phyloP scores from a whole-genome alignment of 2,113 vertebrate species.

The Pseudorasbora parva region DNA sequence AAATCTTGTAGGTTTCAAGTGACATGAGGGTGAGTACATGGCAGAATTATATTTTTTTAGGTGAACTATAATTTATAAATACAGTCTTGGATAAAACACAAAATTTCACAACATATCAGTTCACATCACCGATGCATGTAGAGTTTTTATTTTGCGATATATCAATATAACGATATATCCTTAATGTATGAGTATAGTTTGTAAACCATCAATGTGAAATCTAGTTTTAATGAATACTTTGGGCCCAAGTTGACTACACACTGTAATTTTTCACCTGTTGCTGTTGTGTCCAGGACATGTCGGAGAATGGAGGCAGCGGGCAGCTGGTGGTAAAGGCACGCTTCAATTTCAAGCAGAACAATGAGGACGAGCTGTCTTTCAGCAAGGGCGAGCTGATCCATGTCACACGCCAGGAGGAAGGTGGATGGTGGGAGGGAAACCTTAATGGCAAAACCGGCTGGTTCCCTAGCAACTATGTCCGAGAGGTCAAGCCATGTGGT shows the following conservation, averaged over 20 bases:
- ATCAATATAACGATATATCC: too few relatives aligned
- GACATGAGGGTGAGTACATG: too few relatives aligned
- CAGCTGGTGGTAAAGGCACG: conserved; percentile 93
- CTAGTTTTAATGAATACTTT: too few relatives aligned
- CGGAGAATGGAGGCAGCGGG: conserved; percentile 88
- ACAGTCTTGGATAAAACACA: too few relatives aligned
- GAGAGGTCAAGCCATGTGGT: conserved; percentile 94
- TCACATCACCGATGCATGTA: too few relatives aligned
- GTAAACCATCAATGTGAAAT: neutral
- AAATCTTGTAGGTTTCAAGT: too few relatives aligned
- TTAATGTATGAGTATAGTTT: neutral
- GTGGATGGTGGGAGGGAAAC: conserved; percentile 98
- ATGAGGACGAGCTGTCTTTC: conserved; percentile 97
- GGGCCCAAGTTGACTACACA: neutral
- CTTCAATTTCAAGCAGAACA: conserved; percentile 98
- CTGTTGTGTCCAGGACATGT: conserved; percentile 85
- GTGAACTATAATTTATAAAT: too few relatives aligned
- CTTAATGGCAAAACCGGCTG: conserved; percentile 92
- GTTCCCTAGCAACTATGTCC: conserved; percentile 99
- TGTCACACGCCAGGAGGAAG: conserved; percentile 94
- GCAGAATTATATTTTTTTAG: too few relatives aligned
- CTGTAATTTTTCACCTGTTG: conserved; percentile 16
- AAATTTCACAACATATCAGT: too few relatives aligned
- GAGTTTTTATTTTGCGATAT: too few relatives aligned
- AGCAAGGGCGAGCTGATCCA: conserved; percentile 93